phyloP scores from a whole-genome alignment of 1,140 invertebrate species.

The Bombus turneri region DNA sequence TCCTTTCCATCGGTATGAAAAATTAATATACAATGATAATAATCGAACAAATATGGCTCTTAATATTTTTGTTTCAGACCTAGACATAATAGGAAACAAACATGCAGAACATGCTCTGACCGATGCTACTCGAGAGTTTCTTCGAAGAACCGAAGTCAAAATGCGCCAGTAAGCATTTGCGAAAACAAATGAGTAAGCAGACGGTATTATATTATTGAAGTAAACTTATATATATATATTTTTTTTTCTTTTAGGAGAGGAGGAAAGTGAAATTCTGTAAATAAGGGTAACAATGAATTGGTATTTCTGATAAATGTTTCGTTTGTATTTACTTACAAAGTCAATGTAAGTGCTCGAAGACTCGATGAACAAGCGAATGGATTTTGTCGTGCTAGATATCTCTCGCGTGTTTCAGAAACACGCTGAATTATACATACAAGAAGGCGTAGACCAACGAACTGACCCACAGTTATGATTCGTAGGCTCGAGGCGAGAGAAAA shows the following conservation, averaged over 20 bases:
- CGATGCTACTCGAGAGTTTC: not conserved
- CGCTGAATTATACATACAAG: not conserved
- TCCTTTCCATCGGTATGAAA: not conserved
- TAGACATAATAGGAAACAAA: not conserved
- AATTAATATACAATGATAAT: not conserved
- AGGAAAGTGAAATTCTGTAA: conserved; percentile 21
- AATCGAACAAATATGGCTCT: not conserved
- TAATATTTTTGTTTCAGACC: not conserved
- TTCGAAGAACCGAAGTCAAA: not conserved
- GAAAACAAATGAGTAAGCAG: not conserved
- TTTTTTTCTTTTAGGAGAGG: not conserved
- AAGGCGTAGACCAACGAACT: not conserved
- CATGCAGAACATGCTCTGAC: not conserved
- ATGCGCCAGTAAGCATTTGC: not conserved
- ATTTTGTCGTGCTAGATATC: not conserved
- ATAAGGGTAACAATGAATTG: conserved; percentile 17
- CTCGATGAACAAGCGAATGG: not conserved
- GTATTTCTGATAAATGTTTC: conserved; percentile 14
- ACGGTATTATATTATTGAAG: not conserved
- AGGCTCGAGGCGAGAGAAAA: not conserved
- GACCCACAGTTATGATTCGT: not conserved
- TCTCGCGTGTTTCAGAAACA: not conserved
- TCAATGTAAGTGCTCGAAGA: not conserved
- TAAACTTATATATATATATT: not conserved
- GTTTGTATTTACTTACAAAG: conserved; percentile 39